Conservation (phyloP, 2,113 vertebrate genomes). For the Dasypus novemcinctus region DNA sequence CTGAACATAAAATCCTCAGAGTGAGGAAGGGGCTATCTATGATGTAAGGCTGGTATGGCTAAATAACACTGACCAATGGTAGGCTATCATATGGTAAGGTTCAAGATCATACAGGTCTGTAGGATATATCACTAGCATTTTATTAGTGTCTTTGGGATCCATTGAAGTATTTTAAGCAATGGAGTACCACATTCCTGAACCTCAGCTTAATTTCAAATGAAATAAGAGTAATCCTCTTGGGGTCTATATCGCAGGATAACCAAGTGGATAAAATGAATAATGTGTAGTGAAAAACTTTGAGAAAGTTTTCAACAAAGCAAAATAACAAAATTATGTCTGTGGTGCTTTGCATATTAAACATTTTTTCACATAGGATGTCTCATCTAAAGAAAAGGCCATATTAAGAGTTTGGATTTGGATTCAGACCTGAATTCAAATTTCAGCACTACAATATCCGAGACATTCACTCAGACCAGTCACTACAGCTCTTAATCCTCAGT, state of each 20-base stretch:
- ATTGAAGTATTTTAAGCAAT: not conserved
- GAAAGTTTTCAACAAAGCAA: not conserved
- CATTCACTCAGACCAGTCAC: not conserved
- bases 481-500: not conserved
- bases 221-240: not conserved
- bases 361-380: not conserved
- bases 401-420: not conserved
- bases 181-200: not conserved
- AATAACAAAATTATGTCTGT: not conserved
- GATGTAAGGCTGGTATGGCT: not conserved
- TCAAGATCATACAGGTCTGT: too few species aligned
- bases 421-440: not conserved
- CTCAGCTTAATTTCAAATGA: too few species aligned
- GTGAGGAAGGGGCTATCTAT: not conserved
- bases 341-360: not conserved
- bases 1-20: not conserved
- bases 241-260: not conserved
- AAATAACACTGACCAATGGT: not conserved
- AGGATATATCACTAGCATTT: not conserved
- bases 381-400: not conserved
- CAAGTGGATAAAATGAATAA: not conserved
- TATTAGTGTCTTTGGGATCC: not conserved
- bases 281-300: not conserved
- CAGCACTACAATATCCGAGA: not conserved
- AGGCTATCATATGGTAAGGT: not conserved